phyloP scores from a whole-genome alignment of 2,113 vertebrate genomes.

The Prionailurus viverrinus region DNA sequence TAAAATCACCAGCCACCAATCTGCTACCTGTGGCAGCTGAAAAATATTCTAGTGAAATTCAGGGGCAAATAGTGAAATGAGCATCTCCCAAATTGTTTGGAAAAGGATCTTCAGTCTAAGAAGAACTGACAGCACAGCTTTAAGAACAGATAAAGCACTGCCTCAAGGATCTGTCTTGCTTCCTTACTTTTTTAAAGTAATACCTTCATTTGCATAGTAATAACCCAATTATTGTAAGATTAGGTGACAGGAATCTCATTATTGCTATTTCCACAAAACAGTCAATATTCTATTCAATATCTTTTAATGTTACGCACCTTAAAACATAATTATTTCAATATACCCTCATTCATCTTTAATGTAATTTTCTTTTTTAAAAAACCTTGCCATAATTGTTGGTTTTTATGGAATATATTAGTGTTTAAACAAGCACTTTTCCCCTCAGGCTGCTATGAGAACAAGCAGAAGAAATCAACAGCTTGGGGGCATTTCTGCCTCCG shows the following conservation, averaged over 20 bases:
- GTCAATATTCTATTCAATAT: conserved; percentile 90
- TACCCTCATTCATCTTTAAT: conserved; percentile 90
- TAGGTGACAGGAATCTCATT: conserved; percentile 91
- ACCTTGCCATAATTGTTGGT: conserved; percentile 85
- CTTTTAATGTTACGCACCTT: conserved; percentile 90
- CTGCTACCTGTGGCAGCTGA: conserved; percentile 81
- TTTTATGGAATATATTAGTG: conserved; percentile 83
- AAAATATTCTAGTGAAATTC: conserved; percentile 75
- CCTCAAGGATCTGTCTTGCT: conserved; percentile 86
- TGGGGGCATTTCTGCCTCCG: conserved; percentile 66
- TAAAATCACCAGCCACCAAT: conserved; percentile 69
- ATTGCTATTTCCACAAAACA: conserved; percentile 90
- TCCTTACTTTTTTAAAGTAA: conserved; percentile 86
- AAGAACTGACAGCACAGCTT: conserved; percentile 84
- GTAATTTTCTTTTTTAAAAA: conserved; percentile 87
- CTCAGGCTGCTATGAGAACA: conserved; percentile 87
- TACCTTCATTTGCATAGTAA: conserved; percentile 92
- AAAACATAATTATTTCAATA: conserved; percentile 90
- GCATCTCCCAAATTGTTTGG: conserved; percentile 83
- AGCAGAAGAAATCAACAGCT: conserved; percentile 85
- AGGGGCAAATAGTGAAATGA: conserved; percentile 82
- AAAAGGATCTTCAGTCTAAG: conserved; percentile 84
- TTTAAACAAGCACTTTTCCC: conserved; percentile 84
- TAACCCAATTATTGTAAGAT: conserved; percentile 92
- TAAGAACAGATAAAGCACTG: conserved; percentile 87